phyloP scores from a whole-genome alignment of 2,113 vertebrate genomes.

The Colossoma macropomum region DNA sequence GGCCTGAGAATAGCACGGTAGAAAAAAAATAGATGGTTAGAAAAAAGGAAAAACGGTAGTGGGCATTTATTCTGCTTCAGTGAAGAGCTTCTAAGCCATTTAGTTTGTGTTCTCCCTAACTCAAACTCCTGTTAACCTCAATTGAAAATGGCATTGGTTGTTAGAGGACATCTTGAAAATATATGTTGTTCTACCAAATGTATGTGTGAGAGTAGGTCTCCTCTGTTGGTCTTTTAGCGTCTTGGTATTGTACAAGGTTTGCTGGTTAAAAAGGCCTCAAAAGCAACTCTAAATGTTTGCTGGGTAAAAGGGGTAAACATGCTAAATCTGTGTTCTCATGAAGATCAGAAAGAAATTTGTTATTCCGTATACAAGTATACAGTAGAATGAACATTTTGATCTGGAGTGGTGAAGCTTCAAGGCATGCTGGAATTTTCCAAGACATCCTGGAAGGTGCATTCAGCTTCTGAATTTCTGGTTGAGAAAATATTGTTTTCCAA shows the following conservation, averaged over 20 bases:
- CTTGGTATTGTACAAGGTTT: background rate
- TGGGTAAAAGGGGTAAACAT: too few species aligned
- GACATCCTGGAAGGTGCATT: too few species aligned
- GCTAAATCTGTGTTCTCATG: too few species aligned
- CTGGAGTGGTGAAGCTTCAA: too few species aligned
- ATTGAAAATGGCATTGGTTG: background rate
- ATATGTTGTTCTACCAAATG: background rate
- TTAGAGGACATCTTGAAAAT: background rate
- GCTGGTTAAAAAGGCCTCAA: background rate
- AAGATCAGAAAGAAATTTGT: too few species aligned
- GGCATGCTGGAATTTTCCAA: too few species aligned
- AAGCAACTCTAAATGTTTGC: background rate
- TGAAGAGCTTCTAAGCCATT: background rate
- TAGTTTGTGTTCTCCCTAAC: background rate
- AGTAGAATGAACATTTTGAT: too few species aligned
- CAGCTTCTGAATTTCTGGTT: too few species aligned
- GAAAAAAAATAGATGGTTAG: background rate
- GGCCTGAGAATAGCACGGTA: constrained; percentile 15
- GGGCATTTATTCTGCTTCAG: background rate
- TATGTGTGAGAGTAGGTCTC: background rate
- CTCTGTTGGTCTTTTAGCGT: background rate
- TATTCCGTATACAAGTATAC: too few species aligned
- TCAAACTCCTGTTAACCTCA: background rate
- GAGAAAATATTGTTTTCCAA: too few species aligned
- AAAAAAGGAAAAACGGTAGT: constrained; percentile 10